These are phyloP conservation scores for Platycheirus rosarum DNA, from an alignment of 2,888 invertebrate genomes.

Conservation along the genomic window DNA sequence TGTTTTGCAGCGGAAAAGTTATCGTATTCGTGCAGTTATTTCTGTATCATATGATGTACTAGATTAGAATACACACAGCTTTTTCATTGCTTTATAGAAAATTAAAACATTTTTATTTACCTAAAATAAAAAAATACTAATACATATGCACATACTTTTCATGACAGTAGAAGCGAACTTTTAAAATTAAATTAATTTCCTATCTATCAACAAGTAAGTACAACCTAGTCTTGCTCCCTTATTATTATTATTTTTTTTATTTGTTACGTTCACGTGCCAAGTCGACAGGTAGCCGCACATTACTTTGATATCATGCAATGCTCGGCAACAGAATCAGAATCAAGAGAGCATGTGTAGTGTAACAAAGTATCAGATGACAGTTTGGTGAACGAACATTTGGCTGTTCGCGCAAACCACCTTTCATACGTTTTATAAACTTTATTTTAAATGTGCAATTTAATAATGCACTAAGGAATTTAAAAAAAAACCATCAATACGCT, in stretches of 20 bases:
- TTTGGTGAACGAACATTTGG: conserved; percentile 32
- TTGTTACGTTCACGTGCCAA: conserved; percentile 40
- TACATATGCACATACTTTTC: no score
- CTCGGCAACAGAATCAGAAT: conserved; percentile 22
- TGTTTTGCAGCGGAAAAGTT: no score
- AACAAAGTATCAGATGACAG: conserved; percentile 67
- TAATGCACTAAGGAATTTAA: conserved; percentile 33
- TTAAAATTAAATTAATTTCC: no score
- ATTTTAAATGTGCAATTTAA: conserved; percentile 12
- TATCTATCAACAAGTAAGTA: no score
- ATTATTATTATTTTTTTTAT: neutral
- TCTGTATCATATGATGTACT: no score
- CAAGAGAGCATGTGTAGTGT: conserved; percentile 38
- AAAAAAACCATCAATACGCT: neutral
- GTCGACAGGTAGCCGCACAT: conserved; percentile 39
- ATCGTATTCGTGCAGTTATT: no score
- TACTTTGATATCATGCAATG: conserved; percentile 36
- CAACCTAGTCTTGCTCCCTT: neutral
- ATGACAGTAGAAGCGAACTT: no score
- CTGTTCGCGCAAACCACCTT: conserved; percentile 1
- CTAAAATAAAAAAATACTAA: no score
- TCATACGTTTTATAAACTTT: conserved; percentile 11
- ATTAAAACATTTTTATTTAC: no score
- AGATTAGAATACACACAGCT: no score
- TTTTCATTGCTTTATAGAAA: no score